Evolutionary conservation across 2,888 invertebrate genomes (phyloP), one percentile per base, ranked within the genome.

Genomic region (Caenorhabditis sulstoni): DNA sequence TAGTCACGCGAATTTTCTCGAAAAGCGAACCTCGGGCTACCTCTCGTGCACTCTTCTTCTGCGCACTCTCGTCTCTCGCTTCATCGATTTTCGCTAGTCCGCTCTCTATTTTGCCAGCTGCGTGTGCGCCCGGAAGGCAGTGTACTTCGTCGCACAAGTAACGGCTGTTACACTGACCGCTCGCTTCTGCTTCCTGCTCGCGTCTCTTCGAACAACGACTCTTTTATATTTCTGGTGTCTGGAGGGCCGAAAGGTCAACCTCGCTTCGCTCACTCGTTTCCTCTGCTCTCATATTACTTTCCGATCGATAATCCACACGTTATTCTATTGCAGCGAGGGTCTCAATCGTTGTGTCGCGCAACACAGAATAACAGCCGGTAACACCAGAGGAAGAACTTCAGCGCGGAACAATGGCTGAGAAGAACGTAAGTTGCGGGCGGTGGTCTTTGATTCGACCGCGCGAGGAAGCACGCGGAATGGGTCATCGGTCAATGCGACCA

Each of bases 371-470:
- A 67, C 68, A 79, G 70, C 79, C 55, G 79, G 79, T 79, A 79
- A 79, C 74, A 79, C 70, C 79, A 68, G 79, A 77, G 61, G 67
- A 47, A 64, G 57, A 71, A 37, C 59, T 61, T 49, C 59, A 66
- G 66, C 71, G 73, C 61, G 55, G 55, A 64, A 73, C 67, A 78
- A 78, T 78, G 73, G 62, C 78, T 45, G 78, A 78, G 53, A 78
- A 73, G 53, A 78, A 73, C 64, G 78, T 71, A 71, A 71, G 73
- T 66, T 64, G 29, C 49, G 50, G 44, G 23, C n/a, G 47, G 45
- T 66, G 65, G 52, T 65, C 59, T 74, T 73, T 73, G 73, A 64
- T 65, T 58, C 23, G 41, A 50, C 49, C 55, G 37, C 37, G 9
- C 23, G 70, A 62, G 52, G 62, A 57, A 64, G 71, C 71, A 71